Conservation (phyloP, 2,888 invertebrate genomes). For the Sabatieria punctata region DNA sequence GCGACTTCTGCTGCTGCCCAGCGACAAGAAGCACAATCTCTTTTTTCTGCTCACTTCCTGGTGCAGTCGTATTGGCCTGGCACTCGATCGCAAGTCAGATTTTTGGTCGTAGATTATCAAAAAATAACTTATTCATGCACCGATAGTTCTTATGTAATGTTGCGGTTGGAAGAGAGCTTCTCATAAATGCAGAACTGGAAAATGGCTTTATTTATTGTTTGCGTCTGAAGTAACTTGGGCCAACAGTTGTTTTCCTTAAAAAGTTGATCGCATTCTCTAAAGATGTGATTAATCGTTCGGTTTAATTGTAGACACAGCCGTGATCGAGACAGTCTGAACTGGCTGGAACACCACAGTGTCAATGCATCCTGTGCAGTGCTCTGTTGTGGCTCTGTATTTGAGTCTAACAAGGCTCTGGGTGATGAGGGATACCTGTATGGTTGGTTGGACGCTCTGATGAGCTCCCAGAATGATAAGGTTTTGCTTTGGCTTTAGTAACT, state of each 20-base stretch:
- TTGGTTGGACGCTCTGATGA: conserved; percentile 78
- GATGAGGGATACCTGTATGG: conserved; percentile 67
- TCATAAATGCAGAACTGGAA: no score
- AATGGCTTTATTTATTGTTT: no score
- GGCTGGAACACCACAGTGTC: conserved; percentile 41
- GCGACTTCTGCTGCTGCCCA: conserved; percentile 62
- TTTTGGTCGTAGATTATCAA: no score
- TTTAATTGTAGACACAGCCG: neutral
- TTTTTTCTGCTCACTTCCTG: conserved; percentile 82
- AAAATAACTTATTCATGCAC: no score
- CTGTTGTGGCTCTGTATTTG: conserved; percentile 88
- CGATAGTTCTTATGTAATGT: no score
- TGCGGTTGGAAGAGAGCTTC: no score
- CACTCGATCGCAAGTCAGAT: conserved; percentile 26
- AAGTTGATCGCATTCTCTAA: no score
- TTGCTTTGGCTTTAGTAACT: no score
- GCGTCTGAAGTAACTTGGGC: no score
- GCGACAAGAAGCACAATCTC: conserved; percentile 64
- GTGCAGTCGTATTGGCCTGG: conserved; percentile 64
- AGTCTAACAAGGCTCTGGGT: conserved; percentile 33
- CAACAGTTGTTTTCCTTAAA: no score
- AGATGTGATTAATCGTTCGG: no score
- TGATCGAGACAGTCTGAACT: conserved; percentile 18
- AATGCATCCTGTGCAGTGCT: conserved; percentile 86
- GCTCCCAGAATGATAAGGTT: conserved; percentile 51